Base-by-base conservation (phyloP, 1,140 invertebrate genomes). In the Dreissena rostriformis region DNA sequence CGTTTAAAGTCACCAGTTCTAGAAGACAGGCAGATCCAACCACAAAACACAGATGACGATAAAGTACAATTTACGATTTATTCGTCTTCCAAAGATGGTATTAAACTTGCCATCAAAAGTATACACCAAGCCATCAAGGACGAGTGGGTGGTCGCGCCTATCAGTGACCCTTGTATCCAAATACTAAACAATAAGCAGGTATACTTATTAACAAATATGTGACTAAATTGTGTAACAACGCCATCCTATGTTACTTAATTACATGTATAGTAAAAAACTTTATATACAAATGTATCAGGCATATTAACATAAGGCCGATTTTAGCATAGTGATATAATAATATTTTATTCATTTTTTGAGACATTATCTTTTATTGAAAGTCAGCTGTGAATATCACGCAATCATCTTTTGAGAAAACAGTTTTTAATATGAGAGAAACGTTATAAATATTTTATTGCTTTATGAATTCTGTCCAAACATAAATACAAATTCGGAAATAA, bases 61-160 rank as follows among this genome's bases (percentile, higher is more conserved):
- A n/a, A 19, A 61, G 22, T 61, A 2, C 22, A 19, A 4, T 61
- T 79, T 10, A 79, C 77, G 26, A 49, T 79, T 10, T 79, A 79
- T 61, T 65, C 77, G 12, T 65, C 12, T 53, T 52, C 39, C 26
- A 53, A 68, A 10, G 70, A 79, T 22, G 65, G n/a, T 4, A 15
- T 24, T 5, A 79, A 57, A 29, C 39, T 2, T 39, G 77, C 77
- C 2, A 26, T 70, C 8, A 79, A 71, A 71, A 17, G 10, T 17
- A 24, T 79, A 8, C 51, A 71, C 24, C 51, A 39, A 24, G 55
- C 53, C 2, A 28, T 71, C 22, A 19, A 57, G 55, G 29, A 53
- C 29, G 77, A 79, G 39, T 79, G 77, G 77, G 39, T 55, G 4
- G 14, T 53, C 2, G 70, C 68, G 49, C 39, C 24, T 8, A 55